A percentile compares a stretch with the other conserved stretches of the same genome.
Conservation (phyloP, 2,797 vertebrate species). For the Liparis tanakae region DNA sequence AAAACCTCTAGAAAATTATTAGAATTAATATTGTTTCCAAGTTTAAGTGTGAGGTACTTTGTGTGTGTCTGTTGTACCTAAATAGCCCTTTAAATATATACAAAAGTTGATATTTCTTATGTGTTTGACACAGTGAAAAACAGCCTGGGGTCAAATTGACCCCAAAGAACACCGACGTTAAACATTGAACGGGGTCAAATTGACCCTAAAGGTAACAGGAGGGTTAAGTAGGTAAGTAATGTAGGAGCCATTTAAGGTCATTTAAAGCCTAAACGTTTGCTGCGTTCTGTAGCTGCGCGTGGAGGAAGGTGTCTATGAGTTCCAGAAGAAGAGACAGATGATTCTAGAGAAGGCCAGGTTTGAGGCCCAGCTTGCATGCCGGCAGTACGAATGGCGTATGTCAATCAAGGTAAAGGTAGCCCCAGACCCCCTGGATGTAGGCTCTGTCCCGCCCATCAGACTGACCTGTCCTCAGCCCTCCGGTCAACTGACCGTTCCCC, state of each 20-base stretch:
- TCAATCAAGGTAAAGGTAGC: constrained; percentile 75
- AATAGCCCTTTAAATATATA: too few species aligned
- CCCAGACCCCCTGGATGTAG: constrained; percentile 11
- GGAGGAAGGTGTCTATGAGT: constrained; percentile 82
- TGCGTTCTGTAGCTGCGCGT: constrained; percentile 73
- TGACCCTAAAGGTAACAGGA: too few species aligned
- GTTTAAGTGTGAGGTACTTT: too few species aligned
- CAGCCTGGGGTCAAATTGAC: too few species aligned
- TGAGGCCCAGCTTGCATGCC: constrained; percentile 78
- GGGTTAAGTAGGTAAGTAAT: constrained; percentile 6
- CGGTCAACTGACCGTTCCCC: constrained; percentile 10
- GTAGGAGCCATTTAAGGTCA: neutral
- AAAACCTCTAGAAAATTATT: too few species aligned
- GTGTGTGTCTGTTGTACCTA: too few species aligned
- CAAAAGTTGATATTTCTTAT: too few species aligned
- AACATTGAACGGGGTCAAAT: too few species aligned
- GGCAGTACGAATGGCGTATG: constrained; percentile 80
- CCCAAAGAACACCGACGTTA: too few species aligned
- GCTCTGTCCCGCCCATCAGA: constrained; percentile 22
- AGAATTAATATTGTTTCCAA: too few species aligned
- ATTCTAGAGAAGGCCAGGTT: constrained; percentile 84
- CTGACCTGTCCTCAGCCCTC: constrained; percentile 25
- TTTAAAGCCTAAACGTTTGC: constrained; percentile 53
- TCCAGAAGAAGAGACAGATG: constrained; percentile 86
- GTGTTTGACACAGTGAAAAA: too few species aligned